Conservation (phyloP, 2,888 invertebrate species). For the Agriopis marginaria region DNA sequence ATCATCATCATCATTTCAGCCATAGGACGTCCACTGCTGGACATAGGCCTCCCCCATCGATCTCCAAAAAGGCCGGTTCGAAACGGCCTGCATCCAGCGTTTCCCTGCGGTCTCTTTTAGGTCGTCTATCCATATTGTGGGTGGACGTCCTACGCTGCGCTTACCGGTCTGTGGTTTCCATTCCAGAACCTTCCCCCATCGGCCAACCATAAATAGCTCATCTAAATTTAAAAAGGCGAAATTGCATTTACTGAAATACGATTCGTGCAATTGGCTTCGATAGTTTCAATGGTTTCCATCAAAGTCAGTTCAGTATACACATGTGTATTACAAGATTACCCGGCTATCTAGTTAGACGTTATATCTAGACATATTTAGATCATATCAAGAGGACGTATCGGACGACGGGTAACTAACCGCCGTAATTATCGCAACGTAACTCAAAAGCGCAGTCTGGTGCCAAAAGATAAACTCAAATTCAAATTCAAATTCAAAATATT, state of each 20-base stretch:
- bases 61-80: too few species aligned
- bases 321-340: conserved; percentile 65
- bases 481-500: too few species aligned
- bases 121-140: too few species aligned
- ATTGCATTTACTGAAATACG: conserved; percentile 42
- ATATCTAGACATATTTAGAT: conserved; percentile 58
- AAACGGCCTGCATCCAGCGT: too few species aligned
- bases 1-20: too few species aligned
- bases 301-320: conserved; percentile 52
- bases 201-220: neutral
- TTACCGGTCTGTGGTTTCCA: too few species aligned
- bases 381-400: conserved; percentile 73
- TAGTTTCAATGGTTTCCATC: conserved; percentile 45
- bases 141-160: too few species aligned
- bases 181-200: too few species aligned
- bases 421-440: conserved; percentile 49
- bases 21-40: too few species aligned
- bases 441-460: conserved; percentile 32
- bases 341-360: conserved; percentile 69
- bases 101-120: too few species aligned
- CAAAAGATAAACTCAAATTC: too few species aligned
- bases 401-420: conserved; percentile 65
- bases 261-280: conserved; percentile 45
- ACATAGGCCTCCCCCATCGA: too few species aligned
- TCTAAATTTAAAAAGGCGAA: conserved; percentile 1